Evolutionary conservation across 2,113 vertebrate species (phyloP), one percentile per base, ranked within the genome.

Genomic region (Platichthys flesus): DNA sequence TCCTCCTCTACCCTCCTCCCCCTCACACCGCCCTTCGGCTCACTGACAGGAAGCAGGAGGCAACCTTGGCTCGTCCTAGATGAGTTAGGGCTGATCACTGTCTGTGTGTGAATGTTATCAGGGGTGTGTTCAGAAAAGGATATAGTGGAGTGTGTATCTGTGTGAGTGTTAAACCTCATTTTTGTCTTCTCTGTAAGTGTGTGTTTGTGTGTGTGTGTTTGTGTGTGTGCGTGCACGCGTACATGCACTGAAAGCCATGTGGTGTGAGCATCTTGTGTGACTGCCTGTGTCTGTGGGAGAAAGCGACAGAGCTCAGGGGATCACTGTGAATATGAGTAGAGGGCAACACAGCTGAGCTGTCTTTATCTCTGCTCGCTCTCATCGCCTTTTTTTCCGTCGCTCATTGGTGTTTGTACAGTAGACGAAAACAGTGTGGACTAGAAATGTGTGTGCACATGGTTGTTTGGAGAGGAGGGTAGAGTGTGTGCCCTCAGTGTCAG

Each of bases 21-120:
- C 23, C 74, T 71, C 60, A 65, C 82, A 60, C 80, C 87, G 82
- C 86, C 88, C 87, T 80, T 79, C 74, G 9, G 69, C 86, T 80
- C 71, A 57, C 57, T 84, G 84, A 77, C 88, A 92, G 91, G 90
- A 92, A 91, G 86, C 86, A 84, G 79, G 78, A 88, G 85, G 86
- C 84, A 84, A 81, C 88, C 89, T 89, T 84, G 83, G 78, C 84
- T 90, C 21, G 67, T 77, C 68, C 76, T 85, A 82, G 73, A 81
- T 88, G 81, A 86, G 85, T 71, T 74, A 67, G 80, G 78, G 81
- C 78, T 66, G 71, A 66, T 62, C 65, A 37, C 35, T 52, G 71
- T 67, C 40, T 60, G 80, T 83, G 85, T 87, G 72, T 81, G 81
- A 78, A 68, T 79, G 71, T 61, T 62, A 24, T 64, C 42, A 65